These are phyloP conservation scores for Corythornis madagascariensis DNA, from an alignment of 2,113 vertebrate genomes.

Conservation along the genomic window DNA sequence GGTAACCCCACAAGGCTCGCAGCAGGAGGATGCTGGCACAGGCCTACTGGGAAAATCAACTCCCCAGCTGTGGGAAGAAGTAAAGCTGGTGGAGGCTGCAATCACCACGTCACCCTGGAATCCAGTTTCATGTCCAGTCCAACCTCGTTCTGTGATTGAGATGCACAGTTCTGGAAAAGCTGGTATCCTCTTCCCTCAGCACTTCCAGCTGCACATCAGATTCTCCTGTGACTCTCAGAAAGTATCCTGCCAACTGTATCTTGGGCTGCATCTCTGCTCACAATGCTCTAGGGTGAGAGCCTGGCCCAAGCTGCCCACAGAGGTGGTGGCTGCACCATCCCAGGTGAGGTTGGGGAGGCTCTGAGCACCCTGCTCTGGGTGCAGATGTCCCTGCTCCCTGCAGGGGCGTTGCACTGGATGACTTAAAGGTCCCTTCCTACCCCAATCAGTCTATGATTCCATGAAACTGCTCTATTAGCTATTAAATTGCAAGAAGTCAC, in stretches of 20 bases:
- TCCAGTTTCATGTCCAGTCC: slow-evolving; percentile 59
- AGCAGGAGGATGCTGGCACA: slow-evolving; percentile 5
- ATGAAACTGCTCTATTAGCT: neutral
- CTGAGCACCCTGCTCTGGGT: neutral
- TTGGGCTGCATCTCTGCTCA: neutral
- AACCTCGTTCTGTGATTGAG: slow-evolving; percentile 41
- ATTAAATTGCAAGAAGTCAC: neutral
- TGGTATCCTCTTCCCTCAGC: slow-evolving; percentile 50
- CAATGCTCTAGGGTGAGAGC: neutral
- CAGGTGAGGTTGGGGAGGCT: neutral
- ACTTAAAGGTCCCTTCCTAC: neutral
- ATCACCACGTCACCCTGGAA: slow-evolving; percentile 66
- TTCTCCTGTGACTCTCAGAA: neutral
- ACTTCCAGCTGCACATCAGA: neutral
- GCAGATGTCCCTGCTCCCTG: neutral
- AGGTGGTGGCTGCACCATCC: too few species aligned
- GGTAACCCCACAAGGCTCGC: slow-evolving; percentile 29
- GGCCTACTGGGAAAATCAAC: slow-evolving; percentile 27
- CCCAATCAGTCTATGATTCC: neutral
- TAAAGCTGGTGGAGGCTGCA: slow-evolving; percentile 5
- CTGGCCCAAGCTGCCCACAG: too few species aligned
- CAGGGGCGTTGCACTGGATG: neutral
- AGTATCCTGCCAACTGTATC: neutral
- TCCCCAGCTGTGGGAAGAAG: slow-evolving; percentile 58
- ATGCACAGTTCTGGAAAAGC: slow-evolving; percentile 56